These are phyloP conservation scores for Teleopsis dalmanni DNA, from an alignment of 1,140 invertebrate species.

Conservation along the genomic window DNA sequence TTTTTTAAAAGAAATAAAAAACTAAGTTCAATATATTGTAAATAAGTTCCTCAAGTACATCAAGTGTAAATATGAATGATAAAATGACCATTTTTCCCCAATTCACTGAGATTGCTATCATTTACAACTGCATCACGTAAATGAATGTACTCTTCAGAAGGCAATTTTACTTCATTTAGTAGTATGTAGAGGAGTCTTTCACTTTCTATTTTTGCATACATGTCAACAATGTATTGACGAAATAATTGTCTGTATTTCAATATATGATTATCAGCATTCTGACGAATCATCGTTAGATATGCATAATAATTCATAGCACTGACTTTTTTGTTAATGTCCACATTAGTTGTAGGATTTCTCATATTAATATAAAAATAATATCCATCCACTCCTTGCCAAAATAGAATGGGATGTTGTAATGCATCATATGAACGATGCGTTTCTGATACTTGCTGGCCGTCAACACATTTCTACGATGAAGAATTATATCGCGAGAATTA, in stretches of 20 bases:
- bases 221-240: constrained; percentile 12
- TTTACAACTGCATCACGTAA: constrained; percentile 6
- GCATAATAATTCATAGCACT: constrained; percentile 41
- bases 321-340: constrained; percentile 30
- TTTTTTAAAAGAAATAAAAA: no score
- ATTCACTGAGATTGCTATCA: no score
- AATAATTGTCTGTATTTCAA: constrained; percentile 30
- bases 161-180: no score
- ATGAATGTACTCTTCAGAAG: constrained; percentile 8
- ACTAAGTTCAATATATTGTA: no score
- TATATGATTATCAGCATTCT: constrained; percentile 33
- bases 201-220: constrained; percentile 12
- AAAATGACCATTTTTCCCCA: no score
- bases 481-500: constrained; percentile 17
- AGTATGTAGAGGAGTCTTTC: no score
- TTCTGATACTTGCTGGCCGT: constrained; percentile 27
- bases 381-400: constrained; percentile 40
- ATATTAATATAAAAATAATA: constrained; percentile 28
- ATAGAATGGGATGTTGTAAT: constrained; percentile 46
- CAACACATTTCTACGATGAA: constrained; percentile 11
- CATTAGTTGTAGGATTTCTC: constrained; percentile 6
- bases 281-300: constrained; percentile 42
- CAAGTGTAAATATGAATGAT: no score
- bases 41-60: no score
- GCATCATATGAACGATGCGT: constrained; percentile 42